These are phyloP conservation scores for Diphyllodes magnificus DNA, from an alignment of 2,113 vertebrate species.

Conservation along the genomic window DNA sequence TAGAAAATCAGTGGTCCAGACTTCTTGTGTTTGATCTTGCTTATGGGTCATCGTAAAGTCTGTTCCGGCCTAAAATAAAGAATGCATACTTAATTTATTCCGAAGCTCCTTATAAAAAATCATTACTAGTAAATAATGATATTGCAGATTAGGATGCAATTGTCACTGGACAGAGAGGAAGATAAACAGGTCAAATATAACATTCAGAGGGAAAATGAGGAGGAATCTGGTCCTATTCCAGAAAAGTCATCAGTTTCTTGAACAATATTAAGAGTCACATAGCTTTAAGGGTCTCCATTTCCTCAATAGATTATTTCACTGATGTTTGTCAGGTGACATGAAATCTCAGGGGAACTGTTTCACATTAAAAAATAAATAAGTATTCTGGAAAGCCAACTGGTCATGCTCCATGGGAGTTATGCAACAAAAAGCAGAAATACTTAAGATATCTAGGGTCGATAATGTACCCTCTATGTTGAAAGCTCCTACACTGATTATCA, in stretches of 20 bases:
- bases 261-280: neutral
- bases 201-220: neutral
- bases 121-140: neutral
- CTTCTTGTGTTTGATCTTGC: constrained; percentile 10
- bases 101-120: neutral
- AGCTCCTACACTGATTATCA: neutral
- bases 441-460: neutral
- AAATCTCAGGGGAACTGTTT: neutral
- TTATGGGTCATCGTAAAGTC: neutral
- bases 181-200: neutral
- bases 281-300: constrained; percentile 4
- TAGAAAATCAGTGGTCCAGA: neutral
- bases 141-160: neutral
- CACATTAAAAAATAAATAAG: neutral
- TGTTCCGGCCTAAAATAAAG: neutral
- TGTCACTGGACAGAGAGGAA: neutral
- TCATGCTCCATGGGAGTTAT: neutral
- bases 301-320: constrained; percentile 3
- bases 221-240: neutral
- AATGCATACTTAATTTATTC: neutral
- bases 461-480: neutral
- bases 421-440: neutral
- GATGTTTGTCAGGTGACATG: neutral
- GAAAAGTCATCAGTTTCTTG: neutral
- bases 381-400: neutral